Percentiles rank a stretch among this genome's conserved stretches.
Evolutionary conservation across 2,113 vertebrate genomes (phyloP).

Genomic region (Callospermophilus lateralis): DNA sequence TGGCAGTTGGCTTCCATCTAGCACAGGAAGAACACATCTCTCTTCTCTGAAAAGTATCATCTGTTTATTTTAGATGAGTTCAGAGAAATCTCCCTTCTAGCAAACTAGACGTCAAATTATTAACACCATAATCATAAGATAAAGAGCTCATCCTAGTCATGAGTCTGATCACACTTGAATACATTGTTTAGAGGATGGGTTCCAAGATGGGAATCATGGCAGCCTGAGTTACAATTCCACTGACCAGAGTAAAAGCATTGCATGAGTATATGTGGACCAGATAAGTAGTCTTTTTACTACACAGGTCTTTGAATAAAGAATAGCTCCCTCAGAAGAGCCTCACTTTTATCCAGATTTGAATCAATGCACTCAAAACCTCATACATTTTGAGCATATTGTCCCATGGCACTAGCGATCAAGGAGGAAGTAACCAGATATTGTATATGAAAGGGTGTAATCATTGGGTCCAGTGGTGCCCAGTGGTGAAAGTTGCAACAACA

Average conservation of each 20-base stretch:
- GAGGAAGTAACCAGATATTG: background rate
- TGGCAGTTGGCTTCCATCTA: background rate
- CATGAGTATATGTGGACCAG: fast-evolving
- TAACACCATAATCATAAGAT: background rate
- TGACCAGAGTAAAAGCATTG: background rate
- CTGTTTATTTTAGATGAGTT: background rate
- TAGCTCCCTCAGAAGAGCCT: background rate
- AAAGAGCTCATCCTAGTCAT: background rate
- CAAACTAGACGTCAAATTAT: background rate
- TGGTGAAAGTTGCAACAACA: too few species aligned
- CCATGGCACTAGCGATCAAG: background rate
- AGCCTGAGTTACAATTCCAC: background rate
- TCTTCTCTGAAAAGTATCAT: background rate
- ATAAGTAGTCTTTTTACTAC: background rate
- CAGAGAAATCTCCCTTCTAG: background rate
- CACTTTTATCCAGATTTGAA: background rate
- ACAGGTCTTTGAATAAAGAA: background rate
- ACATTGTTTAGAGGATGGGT: background rate
- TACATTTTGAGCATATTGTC: background rate
- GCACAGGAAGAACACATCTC: background rate
- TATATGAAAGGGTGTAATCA: background rate
- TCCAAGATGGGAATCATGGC: background rate
- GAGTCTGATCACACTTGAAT: background rate
- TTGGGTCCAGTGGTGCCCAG: background rate
- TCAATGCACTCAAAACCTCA: background rate